Evolutionary conservation across 2,113 vertebrate genomes (phyloP).

Genomic region (Climacteris rufus): DNA sequence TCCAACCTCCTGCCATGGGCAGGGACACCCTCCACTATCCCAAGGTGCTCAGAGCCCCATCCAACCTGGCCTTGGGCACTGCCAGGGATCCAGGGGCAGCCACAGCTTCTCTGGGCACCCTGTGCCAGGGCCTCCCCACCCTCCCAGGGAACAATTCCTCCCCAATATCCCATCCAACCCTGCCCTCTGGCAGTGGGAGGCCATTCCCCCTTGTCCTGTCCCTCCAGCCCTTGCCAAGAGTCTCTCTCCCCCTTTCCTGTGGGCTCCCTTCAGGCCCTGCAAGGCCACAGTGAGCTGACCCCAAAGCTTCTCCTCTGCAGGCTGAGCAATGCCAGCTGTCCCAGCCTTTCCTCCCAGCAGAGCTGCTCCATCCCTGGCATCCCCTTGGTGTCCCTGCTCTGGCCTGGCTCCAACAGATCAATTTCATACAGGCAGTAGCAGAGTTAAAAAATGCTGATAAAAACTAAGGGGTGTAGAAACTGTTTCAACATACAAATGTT

Average conservation of each 20-base stretch:
- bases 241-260: neutral
- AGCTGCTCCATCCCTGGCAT: neutral
- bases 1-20: no score
- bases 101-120: rapidly evolving
- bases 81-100: neutral
- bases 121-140: rapidly evolving
- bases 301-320: neutral
- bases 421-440: neutral
- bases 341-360: neutral
- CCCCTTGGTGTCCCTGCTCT: neutral
- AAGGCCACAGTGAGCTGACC: neutral
- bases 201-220: neutral
- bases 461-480: neutral
- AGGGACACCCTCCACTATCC: neutral
- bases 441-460: neutral
- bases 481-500: neutral
- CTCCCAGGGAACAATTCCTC: neutral
- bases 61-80: rapidly evolving
- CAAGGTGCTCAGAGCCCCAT: neutral
- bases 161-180: rapidly evolving
- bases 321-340: neutral
- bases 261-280: rapidly evolving
- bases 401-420: rapidly evolving
- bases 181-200: neutral
- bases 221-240: neutral